Percentiles rank a stretch among this genome's conserved stretches.
Conservation (phyloP, 2,888 invertebrate genomes). For the Anaspis maculata region DNA sequence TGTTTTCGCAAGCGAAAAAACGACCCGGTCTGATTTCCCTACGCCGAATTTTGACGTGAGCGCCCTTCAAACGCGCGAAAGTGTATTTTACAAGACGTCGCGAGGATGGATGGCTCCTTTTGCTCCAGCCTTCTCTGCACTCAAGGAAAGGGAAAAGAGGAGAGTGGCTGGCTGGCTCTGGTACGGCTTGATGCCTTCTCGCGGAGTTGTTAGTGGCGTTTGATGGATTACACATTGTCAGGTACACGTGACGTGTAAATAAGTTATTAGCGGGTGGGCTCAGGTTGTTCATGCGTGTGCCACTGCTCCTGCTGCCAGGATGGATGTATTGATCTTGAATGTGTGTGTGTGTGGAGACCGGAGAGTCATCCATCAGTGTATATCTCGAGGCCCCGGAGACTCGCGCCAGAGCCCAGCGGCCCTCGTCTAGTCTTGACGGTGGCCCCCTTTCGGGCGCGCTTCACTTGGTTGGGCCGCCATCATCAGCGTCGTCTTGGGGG, state of each 20-base stretch:
- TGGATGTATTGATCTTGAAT: slow-evolving; percentile 39
- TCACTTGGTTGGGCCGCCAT: slow-evolving; percentile 10
- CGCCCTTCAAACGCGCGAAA: too few relatives aligned
- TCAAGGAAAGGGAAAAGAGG: too few relatives aligned
- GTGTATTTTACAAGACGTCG: too few relatives aligned
- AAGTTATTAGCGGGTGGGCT: slow-evolving; percentile 33
- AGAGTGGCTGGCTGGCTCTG: neutral
- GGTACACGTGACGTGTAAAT: slow-evolving; percentile 26
- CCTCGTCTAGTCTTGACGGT: slow-evolving; percentile 13
- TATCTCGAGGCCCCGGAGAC: slow-evolving; percentile 31
- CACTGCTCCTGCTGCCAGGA: too few relatives aligned
- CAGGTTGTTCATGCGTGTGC: slow-evolving; percentile 38
- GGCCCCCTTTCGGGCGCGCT: neutral
- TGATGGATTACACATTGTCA: slow-evolving; percentile 17
- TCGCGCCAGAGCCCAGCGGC: slow-evolving; percentile 26
- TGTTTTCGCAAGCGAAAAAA: too few relatives aligned
- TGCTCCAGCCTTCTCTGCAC: too few relatives aligned
- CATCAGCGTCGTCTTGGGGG: too few relatives aligned
- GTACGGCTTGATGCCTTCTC: neutral
- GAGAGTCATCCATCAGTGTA: slow-evolving; percentile 41
- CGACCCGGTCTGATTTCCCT: too few relatives aligned
- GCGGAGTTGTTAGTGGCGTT: slow-evolving; percentile 10
- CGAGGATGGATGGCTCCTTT: too few relatives aligned
- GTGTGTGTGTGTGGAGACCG: too few relatives aligned
- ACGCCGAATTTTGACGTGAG: too few relatives aligned